Evolutionary conservation across 92 coral and sea anemone genomes (phyloP).

Genomic region (Parazoanthus swiftii): DNA sequence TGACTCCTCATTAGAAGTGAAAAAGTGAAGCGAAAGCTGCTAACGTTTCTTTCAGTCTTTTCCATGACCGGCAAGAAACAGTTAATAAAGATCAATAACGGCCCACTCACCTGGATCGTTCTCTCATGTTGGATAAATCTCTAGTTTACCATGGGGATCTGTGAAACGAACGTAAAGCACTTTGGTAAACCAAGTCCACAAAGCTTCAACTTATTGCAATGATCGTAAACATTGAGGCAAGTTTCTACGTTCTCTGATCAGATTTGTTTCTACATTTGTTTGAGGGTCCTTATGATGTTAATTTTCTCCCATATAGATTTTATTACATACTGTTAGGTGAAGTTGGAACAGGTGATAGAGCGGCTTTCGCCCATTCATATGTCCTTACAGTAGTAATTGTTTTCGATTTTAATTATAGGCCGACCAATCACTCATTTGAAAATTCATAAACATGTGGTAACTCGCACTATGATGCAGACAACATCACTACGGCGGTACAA

Average conservation of each 20-base stretch:
- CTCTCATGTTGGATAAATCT: conserved; percentile 23
- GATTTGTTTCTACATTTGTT: not conserved
- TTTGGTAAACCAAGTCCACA: not conserved
- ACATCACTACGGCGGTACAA: too few species aligned
- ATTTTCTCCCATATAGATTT: conserved; percentile 22
- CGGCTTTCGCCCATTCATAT: not conserved
- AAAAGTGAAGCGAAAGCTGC: not conserved
- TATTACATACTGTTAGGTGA: conserved; percentile 22
- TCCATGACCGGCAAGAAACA: not conserved
- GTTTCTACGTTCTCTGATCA: not conserved
- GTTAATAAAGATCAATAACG: conserved; percentile 23
- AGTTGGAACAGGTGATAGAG: conserved; percentile 22
- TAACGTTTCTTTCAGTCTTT: not conserved
- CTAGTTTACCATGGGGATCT: conserved; percentile 32
- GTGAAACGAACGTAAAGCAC: conserved; percentile 1
- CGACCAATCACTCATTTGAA: conserved; percentile 2
- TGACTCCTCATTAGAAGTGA: not conserved
- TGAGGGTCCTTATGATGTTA: conserved; percentile 13
- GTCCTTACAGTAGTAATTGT: conserved; percentile 9
- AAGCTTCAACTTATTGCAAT: not conserved
- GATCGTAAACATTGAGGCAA: not conserved
- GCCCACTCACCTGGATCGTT: conserved; percentile 40
- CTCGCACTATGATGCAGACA: not conserved
- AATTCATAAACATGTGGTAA: conserved; percentile 3
- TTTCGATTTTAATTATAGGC: conserved; percentile 4